Percentiles rank a stretch among this genome's conserved stretches.
Evolutionary conservation across 2,888 invertebrate genomes (phyloP).

Genomic region (Hypolimnas misippus): DNA sequence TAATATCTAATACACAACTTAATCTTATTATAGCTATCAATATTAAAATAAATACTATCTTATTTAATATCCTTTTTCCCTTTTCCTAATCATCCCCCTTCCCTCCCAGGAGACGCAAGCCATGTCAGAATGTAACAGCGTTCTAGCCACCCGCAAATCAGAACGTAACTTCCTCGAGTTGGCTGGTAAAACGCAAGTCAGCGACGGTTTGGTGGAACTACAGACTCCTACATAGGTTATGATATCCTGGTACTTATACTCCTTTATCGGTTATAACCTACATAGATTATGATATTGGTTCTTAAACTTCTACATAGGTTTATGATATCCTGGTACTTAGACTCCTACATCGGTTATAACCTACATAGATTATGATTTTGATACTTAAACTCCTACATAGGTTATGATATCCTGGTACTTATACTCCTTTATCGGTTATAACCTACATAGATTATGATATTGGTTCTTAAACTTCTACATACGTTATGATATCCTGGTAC

Average conservation of each 20-base stretch:
- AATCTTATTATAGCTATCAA: too few species aligned
- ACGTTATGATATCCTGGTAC: too few species aligned
- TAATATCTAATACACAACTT: too few species aligned
- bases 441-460: too few species aligned
- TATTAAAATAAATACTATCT: neutral
- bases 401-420: conserved; percentile 31
- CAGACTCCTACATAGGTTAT: conserved; percentile 19
- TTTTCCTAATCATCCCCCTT: conserved; percentile 21
- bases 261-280: too few species aligned
- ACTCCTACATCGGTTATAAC: too few species aligned
- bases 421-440: too few species aligned
- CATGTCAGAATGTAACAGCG: conserved; percentile 49
- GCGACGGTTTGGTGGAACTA: conserved; percentile 46
- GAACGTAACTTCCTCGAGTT: conserved; percentile 57
- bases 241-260: conserved; percentile 31
- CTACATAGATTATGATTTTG: too few species aligned
- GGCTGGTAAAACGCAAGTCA: conserved; percentile 52
- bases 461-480: too few species aligned
- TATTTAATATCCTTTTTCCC: neutral
- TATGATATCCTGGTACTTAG: too few species aligned
- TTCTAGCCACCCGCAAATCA: conserved; percentile 53
- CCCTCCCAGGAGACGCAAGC: conserved; percentile 11
- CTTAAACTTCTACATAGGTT: too few species aligned
- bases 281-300: too few species aligned
- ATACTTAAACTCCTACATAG: conserved; percentile 20